Base-by-base conservation (phyloP, 2,113 vertebrate species). In the Steatornis caripensis region DNA sequence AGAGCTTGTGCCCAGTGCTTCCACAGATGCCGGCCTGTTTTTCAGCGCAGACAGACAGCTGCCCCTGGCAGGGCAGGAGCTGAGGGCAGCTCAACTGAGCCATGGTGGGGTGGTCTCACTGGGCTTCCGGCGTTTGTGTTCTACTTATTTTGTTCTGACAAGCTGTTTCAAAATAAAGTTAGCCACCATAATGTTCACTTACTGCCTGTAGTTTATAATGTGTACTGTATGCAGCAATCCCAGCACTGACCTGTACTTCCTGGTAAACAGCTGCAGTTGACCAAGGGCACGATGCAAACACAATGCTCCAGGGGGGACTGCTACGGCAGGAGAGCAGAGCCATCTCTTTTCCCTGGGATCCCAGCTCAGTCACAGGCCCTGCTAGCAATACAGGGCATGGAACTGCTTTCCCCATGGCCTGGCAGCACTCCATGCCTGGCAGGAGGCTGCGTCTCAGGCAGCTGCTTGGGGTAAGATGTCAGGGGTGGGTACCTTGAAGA, bases 81-180 rank as follows among this genome's bases (percentile, higher is more conserved):
- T 8, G 10, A 41, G 57, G 39, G 43, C 70, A 68, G 49, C 41
- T 37, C 3, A 0, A 23, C 46, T 29, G 24, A 58, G 61, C 32
- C 15, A 1, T 37, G 34, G 36, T 37, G 48, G 32, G n/a, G 20
- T 61, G 57, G 27, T 65, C 36, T 84, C 68, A 36, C 17, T 15
- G 26, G 79, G 51, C 46, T 74, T 34, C 77, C 60, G 7, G 8
- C 6, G 18, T 34, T 83, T 87, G 54, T 30, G 53, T 94, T 94
- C 45, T 62, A 21, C 46, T 55, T 80, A 45, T 51, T 36, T 58
- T 3, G 24, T 96, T 92, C 68, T 81, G 72, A 54, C 37, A 49
- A 84, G 62, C 26, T 79, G 69, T 89, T 97, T 45, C 45, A 79
- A 84, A 97, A 91, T 97, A 96, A 96, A 97, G 41, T 79, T 87